phyloP scores from a whole-genome alignment of 2,797 vertebrate genomes.

The Lemur catta region DNA sequence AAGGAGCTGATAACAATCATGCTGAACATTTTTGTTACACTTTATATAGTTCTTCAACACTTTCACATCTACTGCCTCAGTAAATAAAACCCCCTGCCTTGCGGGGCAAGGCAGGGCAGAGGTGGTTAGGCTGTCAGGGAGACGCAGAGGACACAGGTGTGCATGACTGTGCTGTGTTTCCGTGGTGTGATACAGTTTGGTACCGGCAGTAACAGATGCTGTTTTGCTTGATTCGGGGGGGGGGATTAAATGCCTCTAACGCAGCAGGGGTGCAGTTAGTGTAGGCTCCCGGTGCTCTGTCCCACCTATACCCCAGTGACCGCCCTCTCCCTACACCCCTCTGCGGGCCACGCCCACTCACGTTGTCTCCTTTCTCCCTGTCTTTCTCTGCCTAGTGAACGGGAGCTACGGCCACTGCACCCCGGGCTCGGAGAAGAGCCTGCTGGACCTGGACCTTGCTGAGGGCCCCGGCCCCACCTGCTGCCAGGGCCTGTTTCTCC shows the following conservation, averaged over 20 bases:
- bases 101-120: not conserved
- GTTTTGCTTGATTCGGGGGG: not conserved
- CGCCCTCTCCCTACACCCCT: not conserved
- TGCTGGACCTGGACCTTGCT: constrained; percentile 86
- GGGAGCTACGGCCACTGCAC: constrained; percentile 85
- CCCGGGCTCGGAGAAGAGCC: constrained; percentile 86
- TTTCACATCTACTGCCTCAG: not conserved
- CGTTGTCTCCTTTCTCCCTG: not conserved
- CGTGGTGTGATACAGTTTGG: not conserved
- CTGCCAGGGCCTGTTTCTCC: constrained; percentile 88
- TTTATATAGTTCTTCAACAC: not conserved
- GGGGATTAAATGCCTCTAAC: not conserved
- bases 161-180: not conserved
- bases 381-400: constrained; percentile 86
- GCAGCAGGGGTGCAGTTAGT: not conserved
- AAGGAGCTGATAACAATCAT: not conserved
- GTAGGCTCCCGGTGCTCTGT: not conserved
- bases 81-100: not conserved
- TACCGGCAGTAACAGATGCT: not conserved
- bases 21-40: not conserved
- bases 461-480: constrained; percentile 87
- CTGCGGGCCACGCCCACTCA: not conserved
- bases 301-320: not conserved
- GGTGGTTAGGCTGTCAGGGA: not conserved
- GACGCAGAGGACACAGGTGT: not conserved